Conservation (phyloP, 2,888 invertebrate genomes). For the Trissonchulus sp. region DNA sequence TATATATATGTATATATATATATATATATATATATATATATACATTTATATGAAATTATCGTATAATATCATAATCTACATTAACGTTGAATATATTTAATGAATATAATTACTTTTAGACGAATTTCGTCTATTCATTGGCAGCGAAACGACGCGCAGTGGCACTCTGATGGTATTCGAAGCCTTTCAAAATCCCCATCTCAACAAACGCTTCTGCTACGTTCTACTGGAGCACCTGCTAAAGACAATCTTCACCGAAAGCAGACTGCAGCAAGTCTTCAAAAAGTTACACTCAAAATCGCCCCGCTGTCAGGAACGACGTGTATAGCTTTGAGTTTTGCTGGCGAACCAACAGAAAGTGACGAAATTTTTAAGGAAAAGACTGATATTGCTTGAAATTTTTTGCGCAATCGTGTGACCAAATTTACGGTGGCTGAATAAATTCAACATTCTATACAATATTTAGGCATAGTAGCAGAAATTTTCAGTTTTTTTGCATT, state of each 20-base stretch:
- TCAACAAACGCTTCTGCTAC: slow-evolving; percentile 74
- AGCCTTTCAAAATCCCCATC: slow-evolving; percentile 74
- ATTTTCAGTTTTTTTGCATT: too few relatives aligned
- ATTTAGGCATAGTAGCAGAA: too few relatives aligned
- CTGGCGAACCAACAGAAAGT: not conserved
- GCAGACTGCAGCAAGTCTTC: slow-evolving; percentile 46
- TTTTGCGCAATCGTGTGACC: too few relatives aligned
- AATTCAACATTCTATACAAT: too few relatives aligned
- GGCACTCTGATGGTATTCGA: slow-evolving; percentile 78
- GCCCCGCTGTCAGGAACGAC: slow-evolving; percentile 38
- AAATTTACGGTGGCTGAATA: too few relatives aligned
- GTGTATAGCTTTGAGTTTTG: not conserved
- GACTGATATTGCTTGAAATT: too few relatives aligned
- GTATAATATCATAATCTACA: too few relatives aligned
- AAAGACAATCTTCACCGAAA: slow-evolving; percentile 47
- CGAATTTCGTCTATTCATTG: slow-evolving; percentile 79
- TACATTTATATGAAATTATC: too few relatives aligned
- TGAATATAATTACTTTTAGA: slow-evolving; percentile 65
- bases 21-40: too few relatives aligned
- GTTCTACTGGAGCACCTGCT: slow-evolving; percentile 73
- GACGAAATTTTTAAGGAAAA: too few relatives aligned
- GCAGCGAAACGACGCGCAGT: slow-evolving; percentile 74
- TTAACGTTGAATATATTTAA: too few relatives aligned
- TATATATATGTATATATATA: too few relatives aligned
- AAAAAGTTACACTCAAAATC: slow-evolving; percentile 50